Conservation (phyloP, 2,888 invertebrate species). For the Dorcus hopei region DNA sequence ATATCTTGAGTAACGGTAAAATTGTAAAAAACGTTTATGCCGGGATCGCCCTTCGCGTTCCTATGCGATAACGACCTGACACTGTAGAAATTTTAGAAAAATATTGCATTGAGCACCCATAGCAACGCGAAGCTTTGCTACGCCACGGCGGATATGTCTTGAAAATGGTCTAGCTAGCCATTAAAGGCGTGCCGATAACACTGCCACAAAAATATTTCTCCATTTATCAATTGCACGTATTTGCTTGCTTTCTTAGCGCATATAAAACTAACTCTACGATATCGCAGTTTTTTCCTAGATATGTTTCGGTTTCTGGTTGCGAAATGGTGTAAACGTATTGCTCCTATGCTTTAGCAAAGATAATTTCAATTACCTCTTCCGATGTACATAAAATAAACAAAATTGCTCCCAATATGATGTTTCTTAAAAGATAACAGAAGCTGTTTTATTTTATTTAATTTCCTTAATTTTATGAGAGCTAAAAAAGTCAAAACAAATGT, state of each 20-base stretch:
- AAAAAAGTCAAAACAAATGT: too few relatives aligned
- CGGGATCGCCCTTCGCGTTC: slow-evolving; percentile 43
- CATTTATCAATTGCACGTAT: slow-evolving; percentile 34
- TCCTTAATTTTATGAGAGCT: too few relatives aligned
- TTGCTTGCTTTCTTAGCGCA: not conserved
- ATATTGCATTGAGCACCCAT: slow-evolving; percentile 35
- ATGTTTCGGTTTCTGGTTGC: slow-evolving; percentile 19
- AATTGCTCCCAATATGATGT: too few relatives aligned
- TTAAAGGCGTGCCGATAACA: slow-evolving; percentile 37
- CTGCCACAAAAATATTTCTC: slow-evolving; percentile 43
- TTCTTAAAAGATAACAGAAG: too few relatives aligned
- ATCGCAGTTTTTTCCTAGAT: slow-evolving; percentile 22
- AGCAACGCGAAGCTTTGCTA: slow-evolving; percentile 44
- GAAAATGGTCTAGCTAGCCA: slow-evolving; percentile 48
- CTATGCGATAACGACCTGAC: slow-evolving; percentile 50
- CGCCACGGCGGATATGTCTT: slow-evolving; percentile 48
- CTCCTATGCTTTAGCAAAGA: too few relatives aligned
- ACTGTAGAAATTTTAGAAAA: slow-evolving; percentile 24
- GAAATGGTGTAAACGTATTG: too few relatives aligned
- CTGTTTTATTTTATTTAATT: too few relatives aligned
- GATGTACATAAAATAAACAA: too few relatives aligned
- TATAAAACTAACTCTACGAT: slow-evolving; percentile 14
- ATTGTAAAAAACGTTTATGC: slow-evolving; percentile 46
- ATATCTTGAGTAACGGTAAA: slow-evolving; percentile 41
- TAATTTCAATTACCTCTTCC: too few relatives aligned